Base-by-base conservation (phyloP, 2,888 invertebrate genomes). In the Tenthredo distinguenda region DNA sequence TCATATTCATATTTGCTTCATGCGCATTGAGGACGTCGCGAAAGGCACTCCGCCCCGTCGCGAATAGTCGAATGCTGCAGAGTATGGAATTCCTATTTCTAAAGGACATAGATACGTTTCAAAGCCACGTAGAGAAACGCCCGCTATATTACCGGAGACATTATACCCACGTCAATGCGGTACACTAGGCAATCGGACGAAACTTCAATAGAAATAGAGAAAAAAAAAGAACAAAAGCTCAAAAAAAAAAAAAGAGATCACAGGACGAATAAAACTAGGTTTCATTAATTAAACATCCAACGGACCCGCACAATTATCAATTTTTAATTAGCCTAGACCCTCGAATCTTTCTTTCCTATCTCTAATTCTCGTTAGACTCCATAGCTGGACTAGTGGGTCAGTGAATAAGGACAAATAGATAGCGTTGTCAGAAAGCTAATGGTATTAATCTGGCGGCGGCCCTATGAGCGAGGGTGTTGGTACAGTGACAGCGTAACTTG, bases 31-130 rank as follows among this genome's bases (percentile, higher is more conserved):
- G 81, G 37, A 68, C 62, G 76, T 50, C 82, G 74, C 77, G 58
- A 34, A 31, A 62, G 21, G 34, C 71, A 62, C 62, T 34, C 50
- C 12, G 21, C 5, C 62, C 50, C 26, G n/a, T 72, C 21, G 62
- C 68, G 65, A 65, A 82, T 26, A 82, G 82, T 82, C 68, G 65
- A 82, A 82, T 47, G 82, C n/a, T 43, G 43, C 31, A 43, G 55
- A 55, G 21, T 74, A 74, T 79, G 47, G 79, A 34, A 79, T 79
- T 79, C 55, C 26, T 21, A 31, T 85, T 85, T 85, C 85, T 79
- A 68, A 85, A 79, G 85, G 68, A 65, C n/a, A 55, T 55, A 81
- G 79, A 81, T 81, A 85, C 79, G 79, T 37, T 79, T 81, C 79
- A 79, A 55, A 79, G 21, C 62, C n/a, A 3, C 55, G 34, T 55